Conservation (phyloP, 2,113 vertebrate species). For the Xiphorhynchus elegans region DNA sequence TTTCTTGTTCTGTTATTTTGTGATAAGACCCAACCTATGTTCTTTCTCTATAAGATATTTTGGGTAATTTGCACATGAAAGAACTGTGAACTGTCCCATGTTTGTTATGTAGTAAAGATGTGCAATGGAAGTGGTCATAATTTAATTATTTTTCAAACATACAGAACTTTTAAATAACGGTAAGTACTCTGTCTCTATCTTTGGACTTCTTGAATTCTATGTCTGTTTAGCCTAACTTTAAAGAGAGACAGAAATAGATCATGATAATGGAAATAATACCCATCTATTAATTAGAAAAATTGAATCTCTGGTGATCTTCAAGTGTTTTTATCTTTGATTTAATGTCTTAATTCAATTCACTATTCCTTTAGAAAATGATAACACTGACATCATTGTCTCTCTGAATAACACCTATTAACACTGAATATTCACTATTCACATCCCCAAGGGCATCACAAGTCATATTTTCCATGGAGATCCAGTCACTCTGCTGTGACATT, state of each 20-base stretch:
- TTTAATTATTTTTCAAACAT: neutral
- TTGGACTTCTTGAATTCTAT: neutral
- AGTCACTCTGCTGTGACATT: neutral
- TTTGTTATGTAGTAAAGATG: neutral
- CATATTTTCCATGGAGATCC: neutral
- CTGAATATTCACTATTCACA: neutral
- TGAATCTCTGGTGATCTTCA: neutral
- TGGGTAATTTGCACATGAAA: slow-evolving; percentile 22
- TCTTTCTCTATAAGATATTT: neutral
- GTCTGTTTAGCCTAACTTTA: neutral
- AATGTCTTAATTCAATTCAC: neutral
- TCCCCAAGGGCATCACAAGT: neutral
- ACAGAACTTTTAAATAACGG: neutral
- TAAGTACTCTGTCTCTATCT: neutral
- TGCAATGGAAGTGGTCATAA: neutral
- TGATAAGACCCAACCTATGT: neutral
- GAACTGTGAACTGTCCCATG: neutral
- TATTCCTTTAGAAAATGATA: neutral
- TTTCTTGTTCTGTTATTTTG: neutral
- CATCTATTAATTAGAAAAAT: neutral
- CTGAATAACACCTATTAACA: neutral
- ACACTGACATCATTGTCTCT: neutral
- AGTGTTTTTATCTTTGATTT: neutral
- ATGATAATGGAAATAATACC: neutral
- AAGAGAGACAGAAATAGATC: neutral